Evolutionary conservation across 2,113 vertebrate species (phyloP), one percentile per base, ranked within the genome.

Genomic region (Terrapene triunguis): DNA sequence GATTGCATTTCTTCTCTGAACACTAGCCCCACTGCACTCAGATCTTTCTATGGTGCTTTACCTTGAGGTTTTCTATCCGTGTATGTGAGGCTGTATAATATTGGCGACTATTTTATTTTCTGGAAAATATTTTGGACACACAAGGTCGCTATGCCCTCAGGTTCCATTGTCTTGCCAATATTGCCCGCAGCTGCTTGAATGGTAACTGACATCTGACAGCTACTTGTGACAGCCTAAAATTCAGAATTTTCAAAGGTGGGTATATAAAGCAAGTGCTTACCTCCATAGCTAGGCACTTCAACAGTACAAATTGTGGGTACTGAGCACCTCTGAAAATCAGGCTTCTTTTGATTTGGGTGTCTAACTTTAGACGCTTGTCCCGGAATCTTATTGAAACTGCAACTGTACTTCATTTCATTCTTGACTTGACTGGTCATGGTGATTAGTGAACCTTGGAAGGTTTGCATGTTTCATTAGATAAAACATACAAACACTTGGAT

Each of bases 281-380:
- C 82, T 91, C 69, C 85, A 44, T 48, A 91, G 19, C 38, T 11
- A 84, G 35, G 14, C 10, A 29, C 25, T 55, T 90, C 62, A 35
- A 65, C 0, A 89, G 86, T 82, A 87, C 88, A 94, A 96, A 82
- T 90, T 90, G 84, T 94, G 96, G 42, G 59, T 3, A 25, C 51
- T 10, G n/a, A 51, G 55, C 48, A 84, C 42, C n/a, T 79, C 59
- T 76, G 57, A 93, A 80, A 87, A 53, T 25, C 57, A 88, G 59
- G 10, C 65, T 29, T n/a, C 35, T 65, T 14, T 17, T n/a, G 7
- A 87, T 95, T 92, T 95, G 92, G 89, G 85, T 88, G 35, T 0
- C 0, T 53, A 25, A 44, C 87, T 78, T 76, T 32, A 90, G n/a
- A 32, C 62, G 51, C 11, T 35, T 69, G 65, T 35, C 65, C 65